These are phyloP conservation scores for Hoplodrina ambigua DNA, from an alignment of 2,888 invertebrate species.

Conservation along the genomic window DNA sequence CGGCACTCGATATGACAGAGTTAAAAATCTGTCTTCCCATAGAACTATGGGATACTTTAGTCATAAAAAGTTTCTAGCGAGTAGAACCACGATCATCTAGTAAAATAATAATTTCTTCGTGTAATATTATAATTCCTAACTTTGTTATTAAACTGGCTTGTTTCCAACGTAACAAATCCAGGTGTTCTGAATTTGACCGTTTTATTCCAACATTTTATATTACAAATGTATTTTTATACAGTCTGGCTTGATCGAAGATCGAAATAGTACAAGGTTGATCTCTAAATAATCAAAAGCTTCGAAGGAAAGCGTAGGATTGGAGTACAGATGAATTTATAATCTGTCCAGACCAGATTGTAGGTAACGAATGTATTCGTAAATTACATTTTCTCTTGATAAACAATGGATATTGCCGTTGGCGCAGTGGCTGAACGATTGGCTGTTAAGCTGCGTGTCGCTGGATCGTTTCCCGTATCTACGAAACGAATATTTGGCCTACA, in stretches of 20 bases:
- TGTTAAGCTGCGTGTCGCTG: too few relatives aligned
- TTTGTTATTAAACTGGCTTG: conserved; percentile 76
- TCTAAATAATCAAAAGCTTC: conserved; percentile 79
- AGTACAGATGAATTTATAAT: conserved; percentile 65
- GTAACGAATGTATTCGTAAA: conserved; percentile 35
- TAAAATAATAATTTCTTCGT: conserved; percentile 42
- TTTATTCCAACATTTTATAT: conserved; percentile 78
- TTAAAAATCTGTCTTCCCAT: not conserved
- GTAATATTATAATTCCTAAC: not conserved
- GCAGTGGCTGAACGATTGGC: too few relatives aligned
- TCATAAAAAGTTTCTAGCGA: not conserved
- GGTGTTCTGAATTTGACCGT: conserved; percentile 77
- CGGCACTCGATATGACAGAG: not conserved
- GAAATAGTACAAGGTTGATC: conserved; percentile 85
- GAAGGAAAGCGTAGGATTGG: conserved; percentile 75
- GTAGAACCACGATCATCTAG: not conserved
- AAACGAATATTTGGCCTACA: too few relatives aligned
- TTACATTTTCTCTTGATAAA: conserved; percentile 35
- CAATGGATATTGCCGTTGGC: conserved; percentile 4
- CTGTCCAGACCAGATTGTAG: conserved; percentile 40
- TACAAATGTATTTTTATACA: conserved; percentile 79
- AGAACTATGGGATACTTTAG: not conserved
- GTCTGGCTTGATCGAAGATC: conserved; percentile 74
- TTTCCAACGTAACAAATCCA: conserved; percentile 76
- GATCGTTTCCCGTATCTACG: too few relatives aligned